Evolutionary conservation across 2,113 vertebrate genomes (phyloP), one percentile per base, ranked within the genome.

Genomic region (Eptesicus fuscus): DNA sequence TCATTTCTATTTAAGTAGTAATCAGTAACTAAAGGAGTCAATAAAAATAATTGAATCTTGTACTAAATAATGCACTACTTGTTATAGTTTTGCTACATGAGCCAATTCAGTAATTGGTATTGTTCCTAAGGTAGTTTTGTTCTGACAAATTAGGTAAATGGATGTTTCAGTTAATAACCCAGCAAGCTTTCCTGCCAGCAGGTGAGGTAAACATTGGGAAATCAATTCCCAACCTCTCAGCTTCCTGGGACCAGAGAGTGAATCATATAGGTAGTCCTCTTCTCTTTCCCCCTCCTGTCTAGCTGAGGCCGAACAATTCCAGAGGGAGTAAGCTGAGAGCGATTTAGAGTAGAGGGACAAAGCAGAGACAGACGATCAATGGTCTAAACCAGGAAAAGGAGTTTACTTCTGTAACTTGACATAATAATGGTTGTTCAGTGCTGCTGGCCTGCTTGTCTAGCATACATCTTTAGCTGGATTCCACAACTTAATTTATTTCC

Each of bases 81-180:
- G 82, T 92, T 97, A 88, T 73, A 79, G 96, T 97, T 95, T 97
- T 97, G 92, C 95, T 95, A 69, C 88, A 93, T 95, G 88, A 92
- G 83, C 96, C 65, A 96, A 40, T 94, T 93, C 88, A 95, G 90
- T 82, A 92, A 65, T 94, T 97, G 89, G 71, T 96, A 84, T 97
- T 89, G 83, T 98, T 98, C 84, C 88, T 96, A 90, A 93, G 76
- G 83, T 96, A 97, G 96, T 94, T 96, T 97, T 98, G 95, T 93
- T 95, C 96, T 97, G 96, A 95, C 87, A 97, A 96, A 97, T n/a
- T 35, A 93, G 86, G 97, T 97, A 93, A 97, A 97, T 97, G 42
- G 65, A 91, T 82, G 23, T 95, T 98, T 98, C 91, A 84, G 96
- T 96, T 98, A 97, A 93, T 97, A 97, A 96, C 82, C 92, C 96